Base-by-base conservation (phyloP, 2,888 invertebrate species). In the Lithophane socia region DNA sequence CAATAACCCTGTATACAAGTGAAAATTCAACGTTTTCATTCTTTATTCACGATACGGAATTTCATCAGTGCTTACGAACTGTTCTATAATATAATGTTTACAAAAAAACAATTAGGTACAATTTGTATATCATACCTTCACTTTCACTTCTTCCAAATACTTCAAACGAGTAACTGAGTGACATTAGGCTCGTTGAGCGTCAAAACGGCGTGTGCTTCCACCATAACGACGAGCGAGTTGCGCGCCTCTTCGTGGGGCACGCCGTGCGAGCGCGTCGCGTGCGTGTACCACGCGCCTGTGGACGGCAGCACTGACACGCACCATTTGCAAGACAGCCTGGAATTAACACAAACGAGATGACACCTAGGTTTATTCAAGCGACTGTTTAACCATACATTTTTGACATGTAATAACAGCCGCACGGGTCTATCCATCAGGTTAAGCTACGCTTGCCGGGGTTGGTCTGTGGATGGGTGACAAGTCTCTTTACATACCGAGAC, bases 181-280 rank as follows among this genome's bases (percentile, higher is more conserved):
- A 96, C 96, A 72, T 95, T 96, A 9, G 97, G 97, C 72, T 96
- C 96, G 80, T 93, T 93, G 37, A 96, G 89, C 0, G 97, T 96
- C 2, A 97, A 92, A 0, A 97, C 97, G 44, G 97, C 97, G 75
- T 97, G 97, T 0, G 97, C 97, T 83, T 97, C 97, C 61, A 97
- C 97, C 94, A 97, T 96, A 21, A 97, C 97, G 54, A 97, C 96
- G 4, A 97, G 94, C 0, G 97, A 97, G 89, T 97, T 97, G 63
- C 97, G 94, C 0, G 97, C 97, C 79, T 97, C 97, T 76, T 95
- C 96, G 77, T 97, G 96, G 0, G 97, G 96, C 0, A 97, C 94
- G 49, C 97, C 97, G 91, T 97, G 97, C 5, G 96, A 91, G 16
- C 96, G 92, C 1, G 97, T 97, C 1, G 97, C 97, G 92, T 97